Conservation (phyloP, 2,888 invertebrate species). For the Netelia inedita region DNA sequence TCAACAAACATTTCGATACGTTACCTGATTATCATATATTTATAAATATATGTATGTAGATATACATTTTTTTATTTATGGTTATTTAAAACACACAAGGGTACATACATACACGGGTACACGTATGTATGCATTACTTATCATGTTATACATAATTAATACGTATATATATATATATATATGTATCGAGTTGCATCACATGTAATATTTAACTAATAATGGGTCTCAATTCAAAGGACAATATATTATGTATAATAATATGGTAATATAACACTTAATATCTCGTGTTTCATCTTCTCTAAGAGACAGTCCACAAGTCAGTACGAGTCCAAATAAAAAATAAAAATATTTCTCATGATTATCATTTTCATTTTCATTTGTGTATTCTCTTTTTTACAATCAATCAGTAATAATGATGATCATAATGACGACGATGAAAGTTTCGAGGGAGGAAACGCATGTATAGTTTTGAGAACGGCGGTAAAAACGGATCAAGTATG, state of each 20-base stretch:
- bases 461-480: constrained; percentile 18
- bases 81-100: constrained; percentile 52
- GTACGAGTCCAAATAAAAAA: constrained; percentile 36
- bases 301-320: constrained; percentile 40
- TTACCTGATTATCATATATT: constrained; percentile 75
- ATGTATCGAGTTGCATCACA: constrained; percentile 38
- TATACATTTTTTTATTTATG: constrained; percentile 18
- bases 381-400: constrained; percentile 13
- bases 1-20: constrained; percentile 79
- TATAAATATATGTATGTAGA: neutral
- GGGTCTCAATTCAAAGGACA: constrained; percentile 47
- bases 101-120: constrained; percentile 53
- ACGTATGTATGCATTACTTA: constrained; percentile 55
- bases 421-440: constrained; percentile 42
- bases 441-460: constrained; percentile 23
- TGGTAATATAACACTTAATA: constrained; percentile 35
- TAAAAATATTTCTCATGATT: constrained; percentile 3
- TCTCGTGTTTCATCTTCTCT: constrained; percentile 16
- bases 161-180: constrained; percentile 42
- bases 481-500: constrained; percentile 53
- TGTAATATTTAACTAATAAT: constrained; percentile 19
- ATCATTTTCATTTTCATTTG: neutral
- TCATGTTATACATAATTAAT: constrained; percentile 35
- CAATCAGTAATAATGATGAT: constrained; percentile 42
- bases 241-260: constrained; percentile 2